A percentile compares a stretch with the other conserved stretches of the same genome.
phyloP scores from a whole-genome alignment of 1,140 invertebrate species.

The Chionoecetes opilio region DNA sequence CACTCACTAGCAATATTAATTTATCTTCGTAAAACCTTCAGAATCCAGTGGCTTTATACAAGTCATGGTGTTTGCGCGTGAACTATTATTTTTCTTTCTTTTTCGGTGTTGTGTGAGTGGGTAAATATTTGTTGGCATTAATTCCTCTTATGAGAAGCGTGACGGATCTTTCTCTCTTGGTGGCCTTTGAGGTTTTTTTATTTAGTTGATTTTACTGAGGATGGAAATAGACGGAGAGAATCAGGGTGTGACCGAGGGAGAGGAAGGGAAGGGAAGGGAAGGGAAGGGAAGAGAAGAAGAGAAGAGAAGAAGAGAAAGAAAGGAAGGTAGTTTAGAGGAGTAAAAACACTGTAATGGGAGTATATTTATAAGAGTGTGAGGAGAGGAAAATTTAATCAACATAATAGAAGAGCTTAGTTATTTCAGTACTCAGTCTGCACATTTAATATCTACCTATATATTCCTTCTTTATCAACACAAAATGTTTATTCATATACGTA shows the following conservation, averaged over 20 bases:
- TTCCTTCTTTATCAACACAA: too few species aligned
- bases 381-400: too few species aligned
- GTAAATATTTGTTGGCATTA: constrained; percentile 5
- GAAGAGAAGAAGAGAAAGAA: background rate
- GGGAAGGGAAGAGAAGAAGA: background rate
- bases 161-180: background rate
- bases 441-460: too few species aligned
- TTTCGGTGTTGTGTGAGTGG: background rate
- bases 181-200: too few species aligned
- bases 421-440: too few species aligned
- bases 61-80: background rate
- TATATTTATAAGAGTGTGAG: too few species aligned
- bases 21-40: background rate
- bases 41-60: background rate
- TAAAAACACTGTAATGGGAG: too few species aligned
- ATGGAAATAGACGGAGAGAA: background rate
- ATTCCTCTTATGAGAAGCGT: background rate
- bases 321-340: background rate
- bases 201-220: background rate
- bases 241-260: background rate
- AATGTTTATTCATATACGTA: too few species aligned
- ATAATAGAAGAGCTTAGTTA: too few species aligned
- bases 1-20: background rate
- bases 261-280: background rate
- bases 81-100: background rate